Percentiles rank a stretch among this genome's conserved stretches.
These are phyloP conservation scores for Xylophagus ater DNA, from an alignment of 2,888 invertebrate genomes.

Conservation along the genomic window DNA sequence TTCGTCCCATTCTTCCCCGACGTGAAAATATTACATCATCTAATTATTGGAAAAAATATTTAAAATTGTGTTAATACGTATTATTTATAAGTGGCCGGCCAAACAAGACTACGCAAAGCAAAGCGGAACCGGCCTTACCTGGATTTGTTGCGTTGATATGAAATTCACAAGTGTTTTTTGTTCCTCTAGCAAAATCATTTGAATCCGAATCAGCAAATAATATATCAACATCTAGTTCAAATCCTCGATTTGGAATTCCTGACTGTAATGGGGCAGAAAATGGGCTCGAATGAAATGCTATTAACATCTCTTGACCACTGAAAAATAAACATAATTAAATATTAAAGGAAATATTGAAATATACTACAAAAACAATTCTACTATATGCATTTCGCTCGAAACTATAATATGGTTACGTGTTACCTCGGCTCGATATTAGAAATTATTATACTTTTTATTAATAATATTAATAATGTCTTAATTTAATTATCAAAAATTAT, in stretches of 20 bases:
- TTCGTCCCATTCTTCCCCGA: constrained; percentile 55
- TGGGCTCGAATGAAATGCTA: constrained; percentile 78
- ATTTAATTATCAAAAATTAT: background rate
- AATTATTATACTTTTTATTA: too few species aligned
- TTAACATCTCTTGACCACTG: constrained; percentile 71
- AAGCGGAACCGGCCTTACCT: constrained; percentile 27
- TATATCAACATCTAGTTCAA: constrained; percentile 79
- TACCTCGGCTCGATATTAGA: too few species aligned
- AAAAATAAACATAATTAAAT: too few species aligned
- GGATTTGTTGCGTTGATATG: constrained; percentile 60
- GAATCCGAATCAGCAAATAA: constrained; percentile 81
- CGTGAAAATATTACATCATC: constrained; percentile 43
- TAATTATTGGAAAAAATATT: constrained; percentile 25
- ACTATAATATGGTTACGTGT: too few species aligned
- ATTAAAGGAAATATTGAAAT: constrained; percentile 3
- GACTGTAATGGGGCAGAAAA: constrained; percentile 67
- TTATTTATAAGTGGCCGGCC: background rate
- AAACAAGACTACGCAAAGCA: background rate
- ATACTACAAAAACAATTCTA: too few species aligned
- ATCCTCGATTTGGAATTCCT: constrained; percentile 57
- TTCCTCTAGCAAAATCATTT: constrained; percentile 61
- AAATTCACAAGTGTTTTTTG: constrained; percentile 51
- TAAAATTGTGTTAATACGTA: too few species aligned
- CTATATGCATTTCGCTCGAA: too few species aligned
- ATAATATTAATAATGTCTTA: background rate